Conservation (phyloP, 2,888 invertebrate species). For the Cerastis rubricosa region DNA sequence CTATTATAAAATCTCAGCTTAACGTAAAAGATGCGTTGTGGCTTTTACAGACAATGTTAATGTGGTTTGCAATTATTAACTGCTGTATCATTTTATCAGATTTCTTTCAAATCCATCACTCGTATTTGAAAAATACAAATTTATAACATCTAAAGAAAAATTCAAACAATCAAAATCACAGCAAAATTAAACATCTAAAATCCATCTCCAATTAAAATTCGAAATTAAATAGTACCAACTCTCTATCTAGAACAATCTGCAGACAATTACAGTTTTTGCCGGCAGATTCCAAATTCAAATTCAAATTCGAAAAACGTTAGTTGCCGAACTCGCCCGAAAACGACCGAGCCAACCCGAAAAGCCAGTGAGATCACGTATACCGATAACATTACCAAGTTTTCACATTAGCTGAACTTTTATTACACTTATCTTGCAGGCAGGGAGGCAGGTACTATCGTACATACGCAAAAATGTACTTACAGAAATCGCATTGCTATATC, state of each 20-base stretch:
- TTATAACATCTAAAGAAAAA: not conserved
- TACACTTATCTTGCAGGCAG: constrained; percentile 85
- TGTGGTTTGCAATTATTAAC: not conserved
- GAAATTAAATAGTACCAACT: constrained; percentile 52
- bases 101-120: not conserved
- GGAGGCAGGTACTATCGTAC: constrained; percentile 76
- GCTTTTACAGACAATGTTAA: not conserved
- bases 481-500: constrained; percentile 63
- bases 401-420: constrained; percentile 89
- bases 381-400: constrained; percentile 90
- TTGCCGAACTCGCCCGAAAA: constrained; percentile 73
- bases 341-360: constrained; percentile 78
- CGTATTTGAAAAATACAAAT: not conserved
- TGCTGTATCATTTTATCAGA: not conserved
- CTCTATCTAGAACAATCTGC: constrained; percentile 66
- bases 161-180: not conserved
- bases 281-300: constrained; percentile 71
- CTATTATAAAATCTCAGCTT: not conserved
- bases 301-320: constrained; percentile 82
- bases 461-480: constrained; percentile 81
- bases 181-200: not conserved
- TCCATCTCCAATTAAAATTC: constrained; percentile 19
- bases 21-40: not conserved
- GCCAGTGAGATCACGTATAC: constrained; percentile 89
- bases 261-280: constrained; percentile 79